Base-by-base conservation (phyloP, 2,113 vertebrate genomes). In the Phasianus colchicus region DNA sequence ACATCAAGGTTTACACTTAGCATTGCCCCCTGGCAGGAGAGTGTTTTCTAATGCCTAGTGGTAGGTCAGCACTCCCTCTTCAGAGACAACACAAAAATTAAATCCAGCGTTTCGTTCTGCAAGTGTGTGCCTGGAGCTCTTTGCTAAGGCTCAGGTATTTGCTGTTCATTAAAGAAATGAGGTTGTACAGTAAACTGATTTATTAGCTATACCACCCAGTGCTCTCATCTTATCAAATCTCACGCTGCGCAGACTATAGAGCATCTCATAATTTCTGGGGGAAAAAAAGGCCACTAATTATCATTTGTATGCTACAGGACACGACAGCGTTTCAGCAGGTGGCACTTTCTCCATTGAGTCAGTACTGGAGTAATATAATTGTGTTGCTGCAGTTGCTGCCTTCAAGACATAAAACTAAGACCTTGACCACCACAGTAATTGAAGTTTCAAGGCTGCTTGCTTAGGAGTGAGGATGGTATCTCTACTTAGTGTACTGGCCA, bases 121-220 rank as follows among this genome's bases (percentile, higher is more conserved):
- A 72, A 75, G 43, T 52, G 20, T 30, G 32, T 0, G 5, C 27
- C 80, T 70, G 72, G 57, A 82, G 87, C 69, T 75, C 50, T 93
- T 90, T 65, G 19, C 55, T 75, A 14, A 47, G 65, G 58, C 17
- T 86, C 64, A 60, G 67, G 54, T 89, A 69, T 91, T 96, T 92
- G 66, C 63, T 91, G 48, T 50, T 93, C 82, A 79, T 93, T 95
- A 95, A 89, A 86, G 86, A 91, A 93, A 92, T 86, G n/a, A 92
- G 83, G 38, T 67, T 94, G 72, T 87, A 91, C 74, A 75, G 87
- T 91, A 89, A 94, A 86, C 61, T 88, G 79, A 89, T 86, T 88
- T 91, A 93, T 90, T 96, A 87, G 43, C 76, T 83, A 32, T 88
- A 90, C 88, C 72, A 91, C 30, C 85, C 72, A 48, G 67, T 14